phyloP scores from a whole-genome alignment of 2,888 invertebrate genomes.

The Ectropis crepuscularia region DNA sequence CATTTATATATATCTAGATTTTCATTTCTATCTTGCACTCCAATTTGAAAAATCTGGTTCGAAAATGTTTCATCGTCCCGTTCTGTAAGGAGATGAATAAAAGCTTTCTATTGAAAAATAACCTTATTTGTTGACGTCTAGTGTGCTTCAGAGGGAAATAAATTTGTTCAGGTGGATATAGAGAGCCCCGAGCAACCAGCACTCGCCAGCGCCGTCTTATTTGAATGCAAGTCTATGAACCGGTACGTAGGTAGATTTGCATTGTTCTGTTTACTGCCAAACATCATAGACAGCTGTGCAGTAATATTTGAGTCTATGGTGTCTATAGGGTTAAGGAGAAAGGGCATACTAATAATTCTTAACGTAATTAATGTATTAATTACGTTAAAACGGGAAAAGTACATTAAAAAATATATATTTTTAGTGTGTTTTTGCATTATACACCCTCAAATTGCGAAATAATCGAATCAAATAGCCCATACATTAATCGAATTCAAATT shows the following conservation, averaged over 20 bases:
- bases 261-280: constrained; percentile 5
- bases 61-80: constrained; percentile 5
- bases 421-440: too few relatives aligned
- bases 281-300: background rate
- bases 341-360: too few relatives aligned
- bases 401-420: too few relatives aligned
- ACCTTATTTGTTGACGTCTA: constrained; percentile 82
- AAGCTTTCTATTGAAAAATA: constrained; percentile 76
- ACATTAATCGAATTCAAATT: too few relatives aligned
- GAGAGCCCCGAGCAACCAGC: constrained; percentile 65
- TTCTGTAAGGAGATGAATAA: constrained; percentile 63
- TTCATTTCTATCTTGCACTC: background rate
- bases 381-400: too few relatives aligned
- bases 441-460: too few relatives aligned
- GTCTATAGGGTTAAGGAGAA: too few relatives aligned
- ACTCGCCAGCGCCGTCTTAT: constrained; percentile 68
- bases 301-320: background rate
- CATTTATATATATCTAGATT: too few relatives aligned
- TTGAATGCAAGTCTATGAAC: constrained; percentile 62
- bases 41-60: background rate
- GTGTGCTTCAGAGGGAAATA: constrained; percentile 76
- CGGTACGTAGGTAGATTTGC: constrained; percentile 5
- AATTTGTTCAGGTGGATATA: constrained; percentile 74
- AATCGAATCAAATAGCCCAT: too few relatives aligned
- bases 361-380: too few relatives aligned